Evolutionary conservation across 1,140 invertebrate species (phyloP), one percentile per base, ranked within the genome.

Genomic region (Mylabris phalerata): DNA sequence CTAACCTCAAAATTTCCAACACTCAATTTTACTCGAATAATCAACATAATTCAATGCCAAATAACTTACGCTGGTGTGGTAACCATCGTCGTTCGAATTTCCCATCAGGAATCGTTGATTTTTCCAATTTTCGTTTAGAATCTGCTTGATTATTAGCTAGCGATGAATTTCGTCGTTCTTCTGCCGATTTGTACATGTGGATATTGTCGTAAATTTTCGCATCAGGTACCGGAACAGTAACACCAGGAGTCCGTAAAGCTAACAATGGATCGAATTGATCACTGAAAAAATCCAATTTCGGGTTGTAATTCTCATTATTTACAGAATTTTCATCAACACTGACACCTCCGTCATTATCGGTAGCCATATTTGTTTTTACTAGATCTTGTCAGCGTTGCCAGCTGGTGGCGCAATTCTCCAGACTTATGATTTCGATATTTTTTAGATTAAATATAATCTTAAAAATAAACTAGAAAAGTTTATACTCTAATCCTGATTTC

Each of bases 231-330:
- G 84, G 83, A 2, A 85, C 32, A 61, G 71, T 70, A 0, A 77
- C 64, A 62, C 82, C 80, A 3, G 73, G 45, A 0, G 81, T 79
- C 55, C 84, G 83, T 9, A 90, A 69, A 2, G 81, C 85, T 67
- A 82, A 82, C 0, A 87, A 46, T 0, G 87, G 80, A 73, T 90
- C 79, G 54, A 88, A 90, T 45, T 76, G 76, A 4, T 81, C 79
- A 68, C 84, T 86, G 54, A 70, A 79, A 38, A 80, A 75, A 68
- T 87, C 82, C 27, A 86, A 69, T 75, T 80, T 82, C 7, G 81
- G 79, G n/a, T 85, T 81, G 24, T 77, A 78, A 55, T 73, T 69
- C 1, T 69, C 71, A 24, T 70, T 74, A 67, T 73, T 66, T 13
- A 60, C 61, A 25, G 62, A 60, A 48, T 66, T 57, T 42, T 59